Conservation (phyloP, 2,888 invertebrate genomes). For the Torymus tubicola region DNA sequence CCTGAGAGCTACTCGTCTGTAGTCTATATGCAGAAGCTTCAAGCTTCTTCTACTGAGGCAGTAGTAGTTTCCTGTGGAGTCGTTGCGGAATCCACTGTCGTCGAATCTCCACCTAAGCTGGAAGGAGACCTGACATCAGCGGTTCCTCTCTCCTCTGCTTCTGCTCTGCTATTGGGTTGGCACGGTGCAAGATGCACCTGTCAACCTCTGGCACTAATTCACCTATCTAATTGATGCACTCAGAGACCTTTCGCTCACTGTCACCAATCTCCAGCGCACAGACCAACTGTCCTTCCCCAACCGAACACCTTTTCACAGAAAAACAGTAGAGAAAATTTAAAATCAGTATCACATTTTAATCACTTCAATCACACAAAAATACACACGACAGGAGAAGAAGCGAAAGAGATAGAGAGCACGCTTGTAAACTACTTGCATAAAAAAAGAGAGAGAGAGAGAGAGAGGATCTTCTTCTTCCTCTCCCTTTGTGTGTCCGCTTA, state of each 20-base stretch:
- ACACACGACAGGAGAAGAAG: too few relatives aligned
- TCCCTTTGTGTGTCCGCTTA: conserved; percentile 36
- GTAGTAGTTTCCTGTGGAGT: conserved; percentile 9
- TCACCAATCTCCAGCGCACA: conserved; percentile 49
- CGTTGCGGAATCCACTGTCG: conserved; percentile 52
- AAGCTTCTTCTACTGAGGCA: conserved; percentile 21
- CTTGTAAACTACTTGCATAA: background rate
- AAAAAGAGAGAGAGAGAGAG: conserved; percentile 12
- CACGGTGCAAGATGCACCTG: too few relatives aligned
- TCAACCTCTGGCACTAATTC: conserved; percentile 19
- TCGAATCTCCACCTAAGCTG: conserved; percentile 53
- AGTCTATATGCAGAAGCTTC: background rate
- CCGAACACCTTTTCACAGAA: conserved; percentile 29
- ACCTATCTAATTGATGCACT: conserved; percentile 22
- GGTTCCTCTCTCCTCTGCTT: conserved; percentile 45
- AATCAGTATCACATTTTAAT: too few relatives aligned
- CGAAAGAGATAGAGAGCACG: too few relatives aligned
- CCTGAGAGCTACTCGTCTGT: conserved; percentile 28
- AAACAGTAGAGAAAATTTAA: conserved; percentile 27
- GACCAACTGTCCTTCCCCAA: conserved; percentile 35
- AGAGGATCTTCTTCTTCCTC: conserved; percentile 17
- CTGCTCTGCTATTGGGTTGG: conserved; percentile 8
- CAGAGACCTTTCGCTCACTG: conserved; percentile 35
- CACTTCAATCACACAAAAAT: too few relatives aligned
- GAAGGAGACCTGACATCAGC: conserved; percentile 57